Evolutionary conservation across 2,888 invertebrate species (phyloP).

Genomic region (Axea sp.): DNA sequence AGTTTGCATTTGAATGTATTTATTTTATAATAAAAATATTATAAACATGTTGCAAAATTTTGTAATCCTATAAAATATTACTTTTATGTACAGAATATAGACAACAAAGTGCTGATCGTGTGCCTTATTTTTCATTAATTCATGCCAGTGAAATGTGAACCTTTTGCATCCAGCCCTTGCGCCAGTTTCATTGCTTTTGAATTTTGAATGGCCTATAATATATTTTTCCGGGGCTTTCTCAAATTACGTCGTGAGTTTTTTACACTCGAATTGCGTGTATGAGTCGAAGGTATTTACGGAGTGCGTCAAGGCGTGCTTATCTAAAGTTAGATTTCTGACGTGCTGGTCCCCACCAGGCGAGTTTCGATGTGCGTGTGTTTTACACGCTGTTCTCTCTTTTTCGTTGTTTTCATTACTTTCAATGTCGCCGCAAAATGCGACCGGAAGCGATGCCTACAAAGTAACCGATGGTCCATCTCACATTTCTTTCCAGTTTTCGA

Average conservation of each 20-base stretch:
- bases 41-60: no score
- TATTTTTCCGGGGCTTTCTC: slow-evolving; percentile 17
- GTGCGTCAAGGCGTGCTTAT: slow-evolving; percentile 68
- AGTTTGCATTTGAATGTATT: no score
- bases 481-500: neutral
- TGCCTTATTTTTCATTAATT: no score
- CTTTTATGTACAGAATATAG: no score
- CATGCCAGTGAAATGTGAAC: no score
- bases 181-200: no score
- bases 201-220: neutral
- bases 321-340: slow-evolving; percentile 71
- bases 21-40: no score
- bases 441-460: slow-evolving; percentile 7
- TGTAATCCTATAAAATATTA: no score
- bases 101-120: no score
- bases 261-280: slow-evolving; percentile 43
- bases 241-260: slow-evolving; percentile 28
- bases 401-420: slow-evolving; percentile 48
- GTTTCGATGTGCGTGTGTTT: slow-evolving; percentile 14
- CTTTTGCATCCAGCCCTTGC: no score
- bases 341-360: slow-evolving; percentile 48
- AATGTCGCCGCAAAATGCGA: slow-evolving; percentile 36
- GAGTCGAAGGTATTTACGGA: slow-evolving; percentile 64
- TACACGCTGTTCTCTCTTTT: slow-evolving; percentile 16
- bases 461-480: slow-evolving; percentile 4